Percentiles rank a stretch among this genome's conserved stretches.
Conservation (phyloP, 2,797 vertebrate species). For the Melanogrammus aeglefinus region DNA sequence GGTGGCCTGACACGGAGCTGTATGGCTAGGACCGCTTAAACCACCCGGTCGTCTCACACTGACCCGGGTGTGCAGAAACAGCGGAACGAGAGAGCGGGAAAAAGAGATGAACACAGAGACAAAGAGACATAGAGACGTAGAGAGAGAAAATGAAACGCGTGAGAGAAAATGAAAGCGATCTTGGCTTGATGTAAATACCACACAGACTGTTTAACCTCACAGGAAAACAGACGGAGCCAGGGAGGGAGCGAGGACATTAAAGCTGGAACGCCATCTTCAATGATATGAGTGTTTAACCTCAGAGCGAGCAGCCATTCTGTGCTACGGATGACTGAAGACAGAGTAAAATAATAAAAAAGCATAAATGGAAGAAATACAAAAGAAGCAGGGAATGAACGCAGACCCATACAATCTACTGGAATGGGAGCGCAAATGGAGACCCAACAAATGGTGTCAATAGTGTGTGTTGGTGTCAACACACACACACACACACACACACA, state of each 20-base stretch:
- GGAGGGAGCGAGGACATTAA: background rate
- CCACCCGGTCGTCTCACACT: background rate
- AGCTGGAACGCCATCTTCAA: background rate
- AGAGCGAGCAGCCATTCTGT: background rate
- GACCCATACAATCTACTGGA: background rate
- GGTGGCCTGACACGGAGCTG: no score
- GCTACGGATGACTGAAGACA: no score
- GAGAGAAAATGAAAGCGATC: background rate
- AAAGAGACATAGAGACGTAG: background rate
- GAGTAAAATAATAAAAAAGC: background rate
- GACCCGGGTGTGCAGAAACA: background rate
- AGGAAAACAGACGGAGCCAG: background rate
- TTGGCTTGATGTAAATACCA: background rate
- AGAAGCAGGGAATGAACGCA: background rate
- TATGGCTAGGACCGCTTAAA: background rate
- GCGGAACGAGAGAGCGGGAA: background rate
- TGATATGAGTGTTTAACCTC: background rate
- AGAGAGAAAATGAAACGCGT: background rate
- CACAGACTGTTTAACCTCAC: background rate
- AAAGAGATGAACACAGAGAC: background rate
- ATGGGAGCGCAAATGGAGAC: background rate
- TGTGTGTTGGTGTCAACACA: no score
- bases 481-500: no score
- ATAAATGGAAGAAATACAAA: background rate
- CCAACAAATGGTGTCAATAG: no score